Conservation (phyloP, 2,888 invertebrate genomes). For the Cheilosia variabilis region DNA sequence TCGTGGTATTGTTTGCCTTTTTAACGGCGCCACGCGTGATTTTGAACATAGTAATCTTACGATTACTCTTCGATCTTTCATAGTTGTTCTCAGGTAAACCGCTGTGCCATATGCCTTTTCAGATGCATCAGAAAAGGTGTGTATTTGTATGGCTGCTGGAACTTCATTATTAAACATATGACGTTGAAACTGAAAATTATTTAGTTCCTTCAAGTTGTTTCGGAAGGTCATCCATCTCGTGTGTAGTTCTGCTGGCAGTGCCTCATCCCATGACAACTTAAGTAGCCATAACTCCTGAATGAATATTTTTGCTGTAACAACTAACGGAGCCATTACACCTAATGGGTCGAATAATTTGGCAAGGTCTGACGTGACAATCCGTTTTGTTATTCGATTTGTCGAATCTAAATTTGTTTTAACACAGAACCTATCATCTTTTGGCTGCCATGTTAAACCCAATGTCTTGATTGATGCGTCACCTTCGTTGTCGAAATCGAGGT, state of each 20-base stretch:
- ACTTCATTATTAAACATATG: slow-evolving; percentile 27
- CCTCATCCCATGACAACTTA: slow-evolving; percentile 58
- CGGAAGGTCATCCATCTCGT: neutral
- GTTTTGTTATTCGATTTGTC: slow-evolving; percentile 42
- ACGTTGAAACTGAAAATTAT: slow-evolving; percentile 13
- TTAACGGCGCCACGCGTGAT: slow-evolving; percentile 45
- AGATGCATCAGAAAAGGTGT: slow-evolving; percentile 61
- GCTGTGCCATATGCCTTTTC: slow-evolving; percentile 44
- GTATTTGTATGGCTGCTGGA: slow-evolving; percentile 40
- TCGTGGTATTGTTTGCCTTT: slow-evolving; percentile 27
- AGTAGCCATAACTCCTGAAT: slow-evolving; percentile 61
- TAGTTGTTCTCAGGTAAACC: slow-evolving; percentile 25
- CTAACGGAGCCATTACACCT: slow-evolving; percentile 45
- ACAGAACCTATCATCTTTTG: slow-evolving; percentile 44
- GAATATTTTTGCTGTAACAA: slow-evolving; percentile 58
- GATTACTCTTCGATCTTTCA: slow-evolving; percentile 7
- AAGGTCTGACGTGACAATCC: slow-evolving; percentile 33
- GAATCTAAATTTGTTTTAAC: slow-evolving; percentile 25
- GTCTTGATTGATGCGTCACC: slow-evolving; percentile 27
- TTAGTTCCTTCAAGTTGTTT: neutral
- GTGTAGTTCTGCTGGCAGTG: slow-evolving; percentile 37
- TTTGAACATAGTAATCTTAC: slow-evolving; percentile 43
- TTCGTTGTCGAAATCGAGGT: slow-evolving; percentile 36
- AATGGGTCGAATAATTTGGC: slow-evolving; percentile 64
- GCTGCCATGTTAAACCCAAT: slow-evolving; percentile 50